Base-by-base conservation (phyloP, 2,888 invertebrate genomes). In the Globia sparganii region DNA sequence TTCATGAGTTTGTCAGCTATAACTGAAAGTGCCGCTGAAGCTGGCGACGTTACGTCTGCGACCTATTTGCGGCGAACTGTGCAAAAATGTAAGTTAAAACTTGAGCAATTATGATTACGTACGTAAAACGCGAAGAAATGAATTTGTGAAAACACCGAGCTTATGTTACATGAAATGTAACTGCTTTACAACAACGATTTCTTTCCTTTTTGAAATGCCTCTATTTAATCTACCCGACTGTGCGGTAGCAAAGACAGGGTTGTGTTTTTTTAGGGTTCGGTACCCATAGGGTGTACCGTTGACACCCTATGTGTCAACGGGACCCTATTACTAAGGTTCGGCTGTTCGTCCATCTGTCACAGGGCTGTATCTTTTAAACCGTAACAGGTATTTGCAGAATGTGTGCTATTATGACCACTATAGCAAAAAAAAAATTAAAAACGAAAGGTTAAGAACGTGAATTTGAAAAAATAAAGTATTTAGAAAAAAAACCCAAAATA, bases 41-140 rank as follows among this genome's bases (percentile, higher is more conserved):
- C 66, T 46, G 78, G 84, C 72, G 78, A 83, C 80, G 67, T 67
- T 67, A 59, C 43, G 81, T 81, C 84, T 81, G 81, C 67, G 78
- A 83, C 78, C 84, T 72, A 65, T 53, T 81, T 83, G 64, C 31
- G 64, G 31, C 37, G 67, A 68, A 43, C 43, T 40, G 28, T 83
- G 72, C 68, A 78, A 78, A 67, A 78, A 61, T 66, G 34, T 53
- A 46, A 69, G 34, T 83, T 59, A 18, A 56, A 68, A 71, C 37
- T 71, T 49, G 34, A 58, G 49, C 66, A 58, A 43, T 71, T 46
- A 71, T 67, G 53, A 72, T 59, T 53, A 78, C 11, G 18, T 58
- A 77, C 3, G 58, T 67, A 62, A 67, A 76, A 37, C 25, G 21
- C 8, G 13, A 37, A 46, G n/a, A 53, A 31, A 37, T 28, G 0